Base-by-base conservation (phyloP, 2,888 invertebrate species). In the Icerya purchasi region DNA sequence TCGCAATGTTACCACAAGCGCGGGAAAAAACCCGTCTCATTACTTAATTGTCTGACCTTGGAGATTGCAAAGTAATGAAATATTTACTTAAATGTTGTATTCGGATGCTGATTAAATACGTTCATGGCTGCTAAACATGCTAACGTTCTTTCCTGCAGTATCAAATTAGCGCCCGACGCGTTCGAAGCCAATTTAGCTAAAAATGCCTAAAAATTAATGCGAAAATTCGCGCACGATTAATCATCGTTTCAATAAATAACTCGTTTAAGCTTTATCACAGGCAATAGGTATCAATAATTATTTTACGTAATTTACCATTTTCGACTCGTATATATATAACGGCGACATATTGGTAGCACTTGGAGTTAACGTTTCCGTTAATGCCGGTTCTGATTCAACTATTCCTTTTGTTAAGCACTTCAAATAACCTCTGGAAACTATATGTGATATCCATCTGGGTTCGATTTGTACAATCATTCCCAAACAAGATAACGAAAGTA, bases 301-400 rank as follows among this genome's bases (percentile, higher is more conserved):
- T n/a, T n/a, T n/a, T n/a, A n/a, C n/a, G n/a, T n/a, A n/a, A n/a
- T 8, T 8, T 36, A 36, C 75, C 82, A 92, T 82, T 73, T 87
- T 87, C 0, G 88, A 84, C 70, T 89, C 86, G 72, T 88, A 92
- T 22, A 90, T 78, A 73, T 88, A 92, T 1, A 92, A 72, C 0
- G 83, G 81, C 58, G 84, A 78, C 54, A 91, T 75, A 2, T 80
- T 81, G 54, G 78, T 77, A 0, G 83, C 81, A 63, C 74, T 76
- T 18, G 36, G 36, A 36, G 5, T 36, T 36, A 36, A 36, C 5
- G 36, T 14, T 5, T 14, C 8, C 14, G 36, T 36, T 14, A 36
- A 36, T 36, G 5, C 36, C 5, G 36, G 8, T 14, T 36, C 36
- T 14, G 36, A 36, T 8, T 36, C 36, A 14, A 36, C 36, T 36